phyloP scores from a whole-genome alignment of 64 coral and sea anemone species.

The Pocillopora damicornis region DNA sequence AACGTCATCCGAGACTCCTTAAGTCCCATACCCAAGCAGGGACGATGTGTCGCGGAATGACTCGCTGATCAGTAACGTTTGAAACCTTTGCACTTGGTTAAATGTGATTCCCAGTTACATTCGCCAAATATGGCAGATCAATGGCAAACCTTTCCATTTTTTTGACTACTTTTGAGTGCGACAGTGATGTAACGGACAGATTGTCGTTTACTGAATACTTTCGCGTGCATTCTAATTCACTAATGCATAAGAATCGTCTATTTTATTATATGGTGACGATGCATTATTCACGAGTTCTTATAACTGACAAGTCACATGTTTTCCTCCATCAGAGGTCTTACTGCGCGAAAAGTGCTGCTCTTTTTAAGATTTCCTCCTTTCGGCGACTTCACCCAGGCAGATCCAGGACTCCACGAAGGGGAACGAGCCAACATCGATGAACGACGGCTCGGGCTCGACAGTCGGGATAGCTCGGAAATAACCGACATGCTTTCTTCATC shows the following conservation, averaged over 20 bases:
- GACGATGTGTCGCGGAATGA: not conserved
- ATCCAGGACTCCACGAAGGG: conserved; percentile 61
- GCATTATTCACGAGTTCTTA: not conserved
- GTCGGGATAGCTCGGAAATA: conserved; percentile 35
- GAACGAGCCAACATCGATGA: conserved; percentile 51
- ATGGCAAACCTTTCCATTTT: no score
- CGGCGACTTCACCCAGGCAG: conserved; percentile 3
- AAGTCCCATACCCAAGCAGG: no score
- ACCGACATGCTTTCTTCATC: conserved; percentile 46
- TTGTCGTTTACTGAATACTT: no score
- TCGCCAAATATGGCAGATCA: no score
- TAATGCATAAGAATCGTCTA: not conserved
- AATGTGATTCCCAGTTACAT: not conserved
- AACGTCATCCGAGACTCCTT: no score
- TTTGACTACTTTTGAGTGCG: no score
- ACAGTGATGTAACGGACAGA: no score
- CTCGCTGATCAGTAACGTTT: not conserved
- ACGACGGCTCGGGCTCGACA: conserved; percentile 53
- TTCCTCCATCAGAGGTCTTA: conserved; percentile 19
- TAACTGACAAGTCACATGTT: not conserved
- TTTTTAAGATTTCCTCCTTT: conserved; percentile 3
- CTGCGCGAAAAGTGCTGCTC: conserved; percentile 23
- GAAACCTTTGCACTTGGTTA: not conserved
- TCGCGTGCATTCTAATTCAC: no score
- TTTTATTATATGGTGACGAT: not conserved